Percentiles rank a stretch among this genome's conserved stretches.
phyloP scores from a whole-genome alignment of 2,888 invertebrate species.

The Caenorhabditis becei region DNA sequence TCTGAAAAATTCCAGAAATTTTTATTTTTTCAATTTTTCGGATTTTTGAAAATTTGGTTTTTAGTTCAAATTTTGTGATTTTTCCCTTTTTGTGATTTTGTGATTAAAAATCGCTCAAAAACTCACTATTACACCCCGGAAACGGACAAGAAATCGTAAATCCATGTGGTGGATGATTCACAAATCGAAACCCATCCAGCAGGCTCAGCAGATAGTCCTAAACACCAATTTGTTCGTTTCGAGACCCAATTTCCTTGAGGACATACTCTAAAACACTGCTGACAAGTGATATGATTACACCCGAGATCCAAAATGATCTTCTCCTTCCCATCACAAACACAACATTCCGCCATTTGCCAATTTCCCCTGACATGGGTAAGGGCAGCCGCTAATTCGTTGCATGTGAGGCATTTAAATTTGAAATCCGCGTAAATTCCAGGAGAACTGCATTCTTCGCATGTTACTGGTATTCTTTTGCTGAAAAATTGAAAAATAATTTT shows the following conservation, averaged over 20 bases:
- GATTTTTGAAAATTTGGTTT: too few relatives aligned
- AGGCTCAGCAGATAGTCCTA: constrained; percentile 64
- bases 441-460: constrained; percentile 64
- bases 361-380: constrained; percentile 70
- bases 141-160: constrained; percentile 71
- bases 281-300: constrained; percentile 70
- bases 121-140: constrained; percentile 65
- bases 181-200: constrained; percentile 62
- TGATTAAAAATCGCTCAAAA: too few relatives aligned
- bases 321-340: constrained; percentile 69
- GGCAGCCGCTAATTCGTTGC: constrained; percentile 64
- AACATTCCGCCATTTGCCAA: constrained; percentile 67
- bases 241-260: too few relatives aligned
- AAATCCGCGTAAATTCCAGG: constrained; percentile 60
- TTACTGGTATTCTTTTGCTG: constrained; percentile 63
- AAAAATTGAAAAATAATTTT: too few relatives aligned
- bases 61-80: too few relatives aligned
- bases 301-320: constrained; percentile 64
- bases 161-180: constrained; percentile 66
- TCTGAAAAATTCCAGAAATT: too few relatives aligned
- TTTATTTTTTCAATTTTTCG: too few relatives aligned
- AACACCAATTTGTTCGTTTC: neutral
- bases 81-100: too few relatives aligned
- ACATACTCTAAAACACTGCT: constrained; percentile 67
- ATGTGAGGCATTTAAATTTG: constrained; percentile 72